These are phyloP conservation scores for Cryptus armator DNA, from an alignment of 2,888 invertebrate species.

Conservation along the genomic window DNA sequence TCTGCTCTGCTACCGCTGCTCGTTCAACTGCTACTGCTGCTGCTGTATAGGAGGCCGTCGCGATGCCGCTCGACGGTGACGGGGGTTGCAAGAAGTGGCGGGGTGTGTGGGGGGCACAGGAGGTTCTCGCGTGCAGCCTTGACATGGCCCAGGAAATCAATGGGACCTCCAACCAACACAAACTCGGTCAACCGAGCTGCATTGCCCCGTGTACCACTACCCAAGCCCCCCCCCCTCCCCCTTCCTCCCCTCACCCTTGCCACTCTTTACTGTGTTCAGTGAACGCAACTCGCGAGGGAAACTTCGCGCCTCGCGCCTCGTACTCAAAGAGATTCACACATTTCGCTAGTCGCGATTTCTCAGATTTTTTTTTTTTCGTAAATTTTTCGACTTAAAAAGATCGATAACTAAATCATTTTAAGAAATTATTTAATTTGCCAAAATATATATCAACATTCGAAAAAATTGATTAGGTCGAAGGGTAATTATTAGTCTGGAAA, in stretches of 20 bases:
- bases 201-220: slow-evolving; percentile 62
- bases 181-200: slow-evolving; percentile 80
- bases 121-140: slow-evolving; percentile 84
- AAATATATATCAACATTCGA: neutral
- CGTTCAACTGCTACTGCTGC: slow-evolving; percentile 15
- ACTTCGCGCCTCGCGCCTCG: slow-evolving; percentile 35
- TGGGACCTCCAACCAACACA: slow-evolving; percentile 84
- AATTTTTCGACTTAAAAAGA: neutral
- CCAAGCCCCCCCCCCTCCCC: no score
- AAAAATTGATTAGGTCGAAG: neutral
- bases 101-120: slow-evolving; percentile 76
- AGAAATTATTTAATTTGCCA: neutral
- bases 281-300: slow-evolving; percentile 45
- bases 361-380: neutral
- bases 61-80: slow-evolving; percentile 61
- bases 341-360: slow-evolving; percentile 22
- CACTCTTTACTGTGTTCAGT: slow-evolving; percentile 40
- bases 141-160: slow-evolving; percentile 85
- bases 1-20: neutral
- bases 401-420: neutral
- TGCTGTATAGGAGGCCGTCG: slow-evolving; percentile 49
- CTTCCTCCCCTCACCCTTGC: slow-evolving; percentile 17
- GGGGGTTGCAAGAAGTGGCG: slow-evolving; percentile 58
- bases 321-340: slow-evolving; percentile 22
- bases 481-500: neutral